phyloP scores from a whole-genome alignment of 64 coral and sea anemone species.

The Orbicella faveolata region DNA sequence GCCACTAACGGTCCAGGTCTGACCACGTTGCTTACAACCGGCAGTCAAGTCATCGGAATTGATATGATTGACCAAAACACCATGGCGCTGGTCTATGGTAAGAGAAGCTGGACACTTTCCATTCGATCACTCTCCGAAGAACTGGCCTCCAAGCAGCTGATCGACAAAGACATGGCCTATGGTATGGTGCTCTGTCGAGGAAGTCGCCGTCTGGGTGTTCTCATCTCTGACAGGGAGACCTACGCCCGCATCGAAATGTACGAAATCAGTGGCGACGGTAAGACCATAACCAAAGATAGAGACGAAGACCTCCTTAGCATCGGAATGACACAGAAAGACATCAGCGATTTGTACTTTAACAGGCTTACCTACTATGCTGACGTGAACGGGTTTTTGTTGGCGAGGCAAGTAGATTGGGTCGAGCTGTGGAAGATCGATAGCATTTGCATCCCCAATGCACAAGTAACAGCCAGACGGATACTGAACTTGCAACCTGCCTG shows the following conservation, averaged over 20 bases:
- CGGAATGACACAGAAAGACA: not conserved
- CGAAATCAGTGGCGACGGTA: not conserved
- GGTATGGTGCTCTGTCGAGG: not conserved
- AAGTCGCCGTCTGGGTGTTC: not conserved
- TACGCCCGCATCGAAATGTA: not conserved
- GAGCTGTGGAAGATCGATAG: too few species aligned
- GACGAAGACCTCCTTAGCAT: not conserved
- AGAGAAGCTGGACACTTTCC: not conserved
- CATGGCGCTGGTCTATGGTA: not conserved
- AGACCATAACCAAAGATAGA: not conserved
- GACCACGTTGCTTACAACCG: not conserved
- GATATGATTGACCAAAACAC: not conserved
- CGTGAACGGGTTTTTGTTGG: too few species aligned
- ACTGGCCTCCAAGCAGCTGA: not conserved
- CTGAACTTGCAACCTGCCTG: too few species aligned
- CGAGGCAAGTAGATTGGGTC: too few species aligned
- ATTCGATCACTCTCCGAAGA: not conserved
- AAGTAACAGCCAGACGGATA: too few species aligned
- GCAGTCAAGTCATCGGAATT: not conserved
- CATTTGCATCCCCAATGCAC: too few species aligned
- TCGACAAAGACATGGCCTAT: not conserved
- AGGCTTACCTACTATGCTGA: not conserved
- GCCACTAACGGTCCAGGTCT: not conserved
- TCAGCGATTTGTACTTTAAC: not conserved
- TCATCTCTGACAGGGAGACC: not conserved